These are phyloP conservation scores for Engraulis encrasicolus DNA, from an alignment of 2,113 vertebrate genomes.

Conservation along the genomic window DNA sequence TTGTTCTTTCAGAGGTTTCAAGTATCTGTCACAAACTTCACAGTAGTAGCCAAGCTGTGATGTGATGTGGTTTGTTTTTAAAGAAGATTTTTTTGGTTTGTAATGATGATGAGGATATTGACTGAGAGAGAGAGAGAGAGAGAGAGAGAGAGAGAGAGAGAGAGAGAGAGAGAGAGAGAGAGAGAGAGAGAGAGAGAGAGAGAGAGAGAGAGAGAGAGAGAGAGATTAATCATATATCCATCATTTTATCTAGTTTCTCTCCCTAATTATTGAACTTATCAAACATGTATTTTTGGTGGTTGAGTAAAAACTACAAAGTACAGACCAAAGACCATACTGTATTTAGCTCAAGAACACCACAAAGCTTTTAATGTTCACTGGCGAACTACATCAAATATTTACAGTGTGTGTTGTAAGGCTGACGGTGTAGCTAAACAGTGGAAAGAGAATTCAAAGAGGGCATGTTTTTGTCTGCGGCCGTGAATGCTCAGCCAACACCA, in stretches of 20 bases:
- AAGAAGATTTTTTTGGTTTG: neutral
- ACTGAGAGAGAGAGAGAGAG: neutral
- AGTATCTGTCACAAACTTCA: neutral
- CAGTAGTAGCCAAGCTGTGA: neutral
- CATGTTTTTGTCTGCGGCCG: neutral
- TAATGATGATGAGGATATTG: neutral
- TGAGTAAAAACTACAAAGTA: neutral
- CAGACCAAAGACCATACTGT: neutral
- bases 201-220: neutral
- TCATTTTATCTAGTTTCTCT: slow-evolving; percentile 2
- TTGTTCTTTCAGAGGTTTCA: neutral
- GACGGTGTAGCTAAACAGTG: neutral
- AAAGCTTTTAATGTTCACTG: neutral
- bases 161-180: neutral
- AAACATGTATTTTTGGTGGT: neutral
- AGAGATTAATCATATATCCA: neutral
- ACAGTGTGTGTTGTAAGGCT: neutral
- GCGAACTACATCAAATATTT: neutral
- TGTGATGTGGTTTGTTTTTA: neutral
- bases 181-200: neutral
- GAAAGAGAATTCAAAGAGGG: neutral
- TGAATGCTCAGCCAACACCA: neutral
- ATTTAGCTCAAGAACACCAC: neutral
- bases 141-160: neutral
- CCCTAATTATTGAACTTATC: neutral